A percentile compares a stretch with the other conserved stretches of the same genome.
Evolutionary conservation across 1,140 invertebrate species (phyloP).

Genomic region (Drosophila ogumai): DNA sequence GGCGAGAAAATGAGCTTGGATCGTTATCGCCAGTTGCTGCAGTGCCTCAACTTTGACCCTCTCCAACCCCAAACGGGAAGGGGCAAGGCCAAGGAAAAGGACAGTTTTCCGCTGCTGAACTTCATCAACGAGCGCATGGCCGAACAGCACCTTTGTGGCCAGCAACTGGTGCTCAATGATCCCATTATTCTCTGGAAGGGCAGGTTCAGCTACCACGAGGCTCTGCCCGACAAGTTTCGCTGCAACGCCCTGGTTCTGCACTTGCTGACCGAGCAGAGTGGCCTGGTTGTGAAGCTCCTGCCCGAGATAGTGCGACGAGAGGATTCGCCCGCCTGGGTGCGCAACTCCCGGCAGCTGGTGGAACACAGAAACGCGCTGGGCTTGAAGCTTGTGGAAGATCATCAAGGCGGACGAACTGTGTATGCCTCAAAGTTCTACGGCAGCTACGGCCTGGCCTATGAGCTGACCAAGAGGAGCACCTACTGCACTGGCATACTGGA

Average conservation of each 20-base stretch:
- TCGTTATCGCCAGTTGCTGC: constrained; percentile 51
- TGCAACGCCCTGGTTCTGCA: constrained; percentile 56
- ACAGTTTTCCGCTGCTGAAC: constrained; percentile 30
- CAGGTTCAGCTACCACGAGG: constrained; percentile 46
- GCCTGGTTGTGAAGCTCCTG: constrained; percentile 57
- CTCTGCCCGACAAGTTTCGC: constrained; percentile 54
- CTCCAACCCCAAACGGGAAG: background rate
- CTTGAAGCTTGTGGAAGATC: constrained; percentile 54
- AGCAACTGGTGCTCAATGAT: constrained; percentile 64
- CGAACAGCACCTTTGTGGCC: constrained; percentile 61
- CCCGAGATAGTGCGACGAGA: constrained; percentile 53
- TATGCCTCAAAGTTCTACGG: constrained; percentile 72
- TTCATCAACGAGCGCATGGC: constrained; percentile 66
- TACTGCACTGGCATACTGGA: constrained; percentile 72
- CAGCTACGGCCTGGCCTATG: constrained; percentile 66
- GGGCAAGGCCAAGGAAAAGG: constrained; percentile 1
- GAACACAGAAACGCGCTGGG: constrained; percentile 47
- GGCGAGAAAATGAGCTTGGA: constrained; percentile 44
- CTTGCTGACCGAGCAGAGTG: constrained; percentile 64
- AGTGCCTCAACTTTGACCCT: constrained; percentile 52
- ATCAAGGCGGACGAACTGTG: constrained; percentile 55
- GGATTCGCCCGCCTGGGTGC: constrained; percentile 28
- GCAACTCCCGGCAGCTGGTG: constrained; percentile 67
- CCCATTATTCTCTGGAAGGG: constrained; percentile 67
- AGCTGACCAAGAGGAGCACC: constrained; percentile 51